Evolutionary conservation across 2,113 vertebrate species (phyloP), one percentile per base, ranked within the genome.

Genomic region (Vombatus ursinus): DNA sequence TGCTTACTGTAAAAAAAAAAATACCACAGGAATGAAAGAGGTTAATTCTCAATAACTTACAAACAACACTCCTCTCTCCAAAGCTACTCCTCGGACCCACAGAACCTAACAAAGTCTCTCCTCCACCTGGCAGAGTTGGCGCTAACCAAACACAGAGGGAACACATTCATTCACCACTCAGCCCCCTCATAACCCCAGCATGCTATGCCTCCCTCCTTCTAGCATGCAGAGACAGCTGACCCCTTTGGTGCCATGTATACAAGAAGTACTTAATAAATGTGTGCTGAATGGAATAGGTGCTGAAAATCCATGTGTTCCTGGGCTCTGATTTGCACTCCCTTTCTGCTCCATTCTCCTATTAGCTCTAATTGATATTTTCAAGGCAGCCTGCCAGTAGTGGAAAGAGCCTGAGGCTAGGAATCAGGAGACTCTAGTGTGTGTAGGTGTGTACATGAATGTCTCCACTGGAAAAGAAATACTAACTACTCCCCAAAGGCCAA

Each of bases 1-100:
- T 98, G 99, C 98, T 99, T 99, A 98, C 99, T 99, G 98, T 44
- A 97, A 95, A 49, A 49, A 49, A 49, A 49, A 49, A 98, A 96
- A 98, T 90, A 98, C 92, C 98, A 98, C 91, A 54, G 91, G 96
- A 51, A 94, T 57, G 96, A 98, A 57, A 96, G 94, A 68, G 50
- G 95, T 97, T 97, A 90, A 94, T 97, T 1, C 94, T 93, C 3
- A 68, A 37, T 84, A 8, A n/a, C 1, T 91, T 25, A 93, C 5
- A 8, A 93, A 94, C 4, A 89, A 44, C 0, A 47, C 49, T 14
- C 57, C 49, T 8, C 49, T 89, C 31, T 1, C 89, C 25, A 51
- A 77, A 10, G 23, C 1, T 44, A 26, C 90, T 92, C 61, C 95
- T 91, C n/a, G n/a, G 19, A 44, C n/a, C 61, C 68, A 84, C 68